Evolutionary conservation across 2,797 vertebrate species (phyloP).

Genomic region (Arctocebus calabarensis): DNA sequence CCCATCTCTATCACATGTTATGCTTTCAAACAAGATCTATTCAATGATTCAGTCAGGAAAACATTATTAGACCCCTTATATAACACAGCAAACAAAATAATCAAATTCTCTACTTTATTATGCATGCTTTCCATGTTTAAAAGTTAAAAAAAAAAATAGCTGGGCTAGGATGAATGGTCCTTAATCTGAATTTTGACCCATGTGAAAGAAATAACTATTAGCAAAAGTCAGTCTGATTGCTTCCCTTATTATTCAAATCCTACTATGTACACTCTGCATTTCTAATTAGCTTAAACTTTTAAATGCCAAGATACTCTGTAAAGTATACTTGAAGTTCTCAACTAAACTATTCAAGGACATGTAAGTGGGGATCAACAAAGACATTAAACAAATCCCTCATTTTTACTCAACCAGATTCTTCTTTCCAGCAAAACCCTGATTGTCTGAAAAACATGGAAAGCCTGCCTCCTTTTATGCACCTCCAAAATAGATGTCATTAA

Average conservation of each 20-base stretch:
- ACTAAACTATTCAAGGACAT: background rate
- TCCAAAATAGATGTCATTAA: background rate
- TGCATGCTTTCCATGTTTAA: background rate
- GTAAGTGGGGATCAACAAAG: background rate
- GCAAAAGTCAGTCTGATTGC: background rate
- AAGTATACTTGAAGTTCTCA: background rate
- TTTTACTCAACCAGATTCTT: background rate
- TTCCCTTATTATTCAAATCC: background rate
- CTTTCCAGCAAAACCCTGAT: background rate
- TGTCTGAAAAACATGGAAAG: background rate
- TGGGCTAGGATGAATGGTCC: background rate
- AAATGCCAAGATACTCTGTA: background rate
- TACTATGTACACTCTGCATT: background rate
- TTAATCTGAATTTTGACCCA: background rate
- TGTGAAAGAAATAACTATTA: background rate
- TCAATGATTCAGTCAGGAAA: background rate
- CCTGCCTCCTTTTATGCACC: background rate
- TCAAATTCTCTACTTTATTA: background rate
- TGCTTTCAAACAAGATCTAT: background rate
- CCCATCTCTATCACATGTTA: too few relatives aligned
- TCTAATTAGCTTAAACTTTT: background rate
- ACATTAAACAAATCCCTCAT: background rate
- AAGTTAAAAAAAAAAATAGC: background rate
- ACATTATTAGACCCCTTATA: background rate
- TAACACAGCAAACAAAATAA: background rate